Evolutionary conservation across 2,888 invertebrate genomes (phyloP).

Genomic region (Pterobdella sp.): DNA sequence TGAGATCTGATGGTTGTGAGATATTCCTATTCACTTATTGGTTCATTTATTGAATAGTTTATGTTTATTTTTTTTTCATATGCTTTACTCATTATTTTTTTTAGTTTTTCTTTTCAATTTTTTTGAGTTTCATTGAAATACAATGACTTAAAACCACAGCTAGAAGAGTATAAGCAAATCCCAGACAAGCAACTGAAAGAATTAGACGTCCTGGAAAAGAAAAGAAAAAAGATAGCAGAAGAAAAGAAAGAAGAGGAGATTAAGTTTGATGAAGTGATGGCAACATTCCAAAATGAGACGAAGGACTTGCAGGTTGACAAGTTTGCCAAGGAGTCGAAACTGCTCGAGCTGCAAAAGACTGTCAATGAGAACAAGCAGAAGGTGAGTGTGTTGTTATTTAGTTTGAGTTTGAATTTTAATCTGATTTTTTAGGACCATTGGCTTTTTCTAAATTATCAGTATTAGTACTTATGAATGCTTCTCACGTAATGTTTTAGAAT

Average conservation of each 20-base stretch:
- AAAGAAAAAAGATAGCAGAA: constrained; percentile 58
- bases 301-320: constrained; percentile 65
- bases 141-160: constrained; percentile 46
- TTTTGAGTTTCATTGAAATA: too few relatives aligned
- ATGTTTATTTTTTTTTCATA: too few relatives aligned
- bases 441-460: too few relatives aligned
- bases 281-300: constrained; percentile 63
- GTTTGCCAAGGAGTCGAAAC: constrained; percentile 61
- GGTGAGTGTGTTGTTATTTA: constrained; percentile 39
- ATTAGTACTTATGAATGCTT: too few relatives aligned
- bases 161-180: constrained; percentile 60
- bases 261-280: constrained; percentile 55
- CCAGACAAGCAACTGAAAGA: constrained; percentile 69
- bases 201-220: constrained; percentile 55
- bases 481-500: too few relatives aligned
- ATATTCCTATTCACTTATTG: neutral
- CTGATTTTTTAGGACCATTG: too few relatives aligned
- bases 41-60: too few relatives aligned
- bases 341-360: constrained; percentile 51
- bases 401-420: neutral
- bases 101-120: too few relatives aligned
- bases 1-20: neutral
- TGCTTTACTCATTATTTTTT: too few relatives aligned
- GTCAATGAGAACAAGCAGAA: constrained; percentile 57
- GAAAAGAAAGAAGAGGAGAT: constrained; percentile 55